Percentiles rank a stretch among this genome's conserved stretches.
Conservation (phyloP, 2,797 vertebrate species). For the Hylomyscus alleni region DNA sequence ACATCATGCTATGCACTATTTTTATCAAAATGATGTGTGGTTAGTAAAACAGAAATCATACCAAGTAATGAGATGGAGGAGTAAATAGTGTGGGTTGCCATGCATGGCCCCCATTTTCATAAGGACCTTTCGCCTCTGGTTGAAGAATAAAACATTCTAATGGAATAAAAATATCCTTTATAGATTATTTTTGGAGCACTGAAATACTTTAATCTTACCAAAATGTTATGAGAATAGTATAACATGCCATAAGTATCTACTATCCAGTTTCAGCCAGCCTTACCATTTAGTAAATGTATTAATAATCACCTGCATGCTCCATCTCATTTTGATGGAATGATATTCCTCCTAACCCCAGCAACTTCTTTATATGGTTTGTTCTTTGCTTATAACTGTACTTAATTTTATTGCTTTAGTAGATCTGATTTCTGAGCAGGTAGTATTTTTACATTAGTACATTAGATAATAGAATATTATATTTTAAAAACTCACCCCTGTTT, state of each 20-base stretch:
- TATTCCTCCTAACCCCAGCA: not conserved
- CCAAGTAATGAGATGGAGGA: not conserved
- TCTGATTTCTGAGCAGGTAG: conserved; percentile 36
- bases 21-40: conserved; percentile 13
- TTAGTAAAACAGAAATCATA: conserved; percentile 41
- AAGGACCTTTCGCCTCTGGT: not conserved
- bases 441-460: not conserved
- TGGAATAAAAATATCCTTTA: conserved; percentile 21
- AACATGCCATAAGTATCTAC: not conserved
- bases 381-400: conserved; percentile 34
- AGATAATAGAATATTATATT: conserved; percentile 1
- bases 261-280: not conserved
- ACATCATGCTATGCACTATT: not conserved
- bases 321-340: conserved; percentile 13
- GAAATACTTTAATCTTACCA: conserved; percentile 24
- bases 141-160: conserved; percentile 45
- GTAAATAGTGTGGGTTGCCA: not conserved
- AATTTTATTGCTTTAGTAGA: conserved; percentile 53
- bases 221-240: not conserved
- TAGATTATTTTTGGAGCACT: conserved; percentile 8
- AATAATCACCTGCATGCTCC: not conserved
- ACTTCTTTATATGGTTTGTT: not conserved
- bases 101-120: conserved; percentile 9
- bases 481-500: not conserved
- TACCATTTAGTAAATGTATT: conserved; percentile 10